Evolutionary conservation across 2,113 vertebrate species (phyloP), one percentile per base, ranked within the genome.

Genomic region (Henicopernis longicauda): DNA sequence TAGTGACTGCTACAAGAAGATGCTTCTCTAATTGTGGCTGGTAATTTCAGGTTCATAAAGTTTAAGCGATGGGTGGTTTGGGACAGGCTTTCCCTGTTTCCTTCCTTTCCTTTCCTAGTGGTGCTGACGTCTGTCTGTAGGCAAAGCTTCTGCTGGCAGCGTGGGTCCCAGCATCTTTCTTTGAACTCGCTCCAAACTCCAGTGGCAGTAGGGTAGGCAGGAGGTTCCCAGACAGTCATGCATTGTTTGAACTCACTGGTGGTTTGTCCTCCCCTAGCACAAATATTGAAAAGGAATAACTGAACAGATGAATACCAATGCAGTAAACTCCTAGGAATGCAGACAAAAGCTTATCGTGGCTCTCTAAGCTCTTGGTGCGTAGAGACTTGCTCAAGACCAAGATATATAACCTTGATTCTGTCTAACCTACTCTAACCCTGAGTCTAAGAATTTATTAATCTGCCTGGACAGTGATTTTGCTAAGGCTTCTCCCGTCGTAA

Each of bases 291-390:
- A 92, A 54, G 36, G 89, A 89, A 57, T 63, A 82, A 57, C 57
- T 94, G 94, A 89, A 63, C 61, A 86, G 52, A 89, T 65, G 61
- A 67, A 89, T 89, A 57, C 44, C 89, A 89, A 16, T 69, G 72
- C 52, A 89, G 44, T 72, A 82, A 91, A 92, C 83, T 84, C 52
- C 69, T 38, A 79, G 83, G 89, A 95, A 95, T 79, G 81, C 72
- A 95, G 77, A 89, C 69, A 63, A 71, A 71, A 93, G 15, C 36
- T 78, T 72, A 45, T 84, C 11, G 0, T 74, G 49, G 31, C 21
- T 94, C 44, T 71, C 44, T 86, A 32, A 86, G 69, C 27, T 76
- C 36, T 84, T 82, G 40, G 29, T 85, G n/a, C 4, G 1, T 9
- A 47, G 22, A 84, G 32, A 42, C 36, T 69, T 92, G 31, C 55